Evolutionary conservation across 2,113 vertebrate genomes (phyloP).

Genomic region (Cyanistes caeruleus): DNA sequence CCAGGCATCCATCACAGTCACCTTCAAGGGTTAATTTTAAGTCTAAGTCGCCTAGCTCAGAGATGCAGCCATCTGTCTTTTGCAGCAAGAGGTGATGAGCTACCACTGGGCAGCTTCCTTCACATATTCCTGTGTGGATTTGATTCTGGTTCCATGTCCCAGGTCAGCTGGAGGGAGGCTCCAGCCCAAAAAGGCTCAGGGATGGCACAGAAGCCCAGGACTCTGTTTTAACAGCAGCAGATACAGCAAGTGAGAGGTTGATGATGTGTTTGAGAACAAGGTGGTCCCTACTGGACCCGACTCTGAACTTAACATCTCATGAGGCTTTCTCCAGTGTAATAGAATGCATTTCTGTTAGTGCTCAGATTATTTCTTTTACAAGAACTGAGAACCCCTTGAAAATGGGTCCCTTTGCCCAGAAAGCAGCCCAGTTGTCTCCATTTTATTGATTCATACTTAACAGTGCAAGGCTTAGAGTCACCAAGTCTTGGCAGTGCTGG

Average conservation of each 20-base stretch:
- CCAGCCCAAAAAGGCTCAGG: neutral
- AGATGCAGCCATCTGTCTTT: neutral
- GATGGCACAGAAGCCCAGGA: neutral
- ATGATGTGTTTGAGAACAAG: neutral
- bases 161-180: neutral
- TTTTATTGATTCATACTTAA: neutral
- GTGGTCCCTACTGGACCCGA: neutral
- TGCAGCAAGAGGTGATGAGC: accelerated
- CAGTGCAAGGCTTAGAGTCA: neutral
- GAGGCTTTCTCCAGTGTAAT: neutral
- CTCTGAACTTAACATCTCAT: neutral
- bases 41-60: neutral
- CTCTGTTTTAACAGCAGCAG: neutral
- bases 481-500: neutral
- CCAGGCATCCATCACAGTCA: neutral
- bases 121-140: neutral
- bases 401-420: neutral
- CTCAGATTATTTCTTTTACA: neutral
- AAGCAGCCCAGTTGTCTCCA: neutral
- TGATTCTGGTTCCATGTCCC: neutral
- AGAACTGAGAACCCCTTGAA: neutral
- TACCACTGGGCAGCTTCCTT: neutral
- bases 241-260: neutral
- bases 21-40: neutral
- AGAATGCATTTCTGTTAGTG: neutral